phyloP scores from a whole-genome alignment of 2,113 vertebrate species.

The Aphelocoma coerulescens region DNA sequence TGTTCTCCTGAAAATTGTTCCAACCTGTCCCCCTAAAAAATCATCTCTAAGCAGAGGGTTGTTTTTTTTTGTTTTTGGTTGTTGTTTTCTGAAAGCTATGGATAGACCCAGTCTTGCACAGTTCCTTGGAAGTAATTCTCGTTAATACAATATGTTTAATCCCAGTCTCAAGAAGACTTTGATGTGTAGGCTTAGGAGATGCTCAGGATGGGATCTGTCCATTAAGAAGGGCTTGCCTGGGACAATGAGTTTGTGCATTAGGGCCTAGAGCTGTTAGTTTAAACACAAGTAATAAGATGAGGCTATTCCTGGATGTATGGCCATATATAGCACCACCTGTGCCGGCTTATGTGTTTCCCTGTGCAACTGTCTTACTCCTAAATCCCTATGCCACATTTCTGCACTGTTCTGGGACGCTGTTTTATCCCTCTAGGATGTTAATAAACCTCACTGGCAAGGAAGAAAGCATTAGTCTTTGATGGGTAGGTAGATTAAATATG shows the following conservation, averaged over 20 bases:
- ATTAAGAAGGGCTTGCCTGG: not conserved
- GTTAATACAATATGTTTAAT: slow-evolving; percentile 41
- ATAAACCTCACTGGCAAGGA: slow-evolving; percentile 45
- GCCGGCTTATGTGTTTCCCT: not conserved
- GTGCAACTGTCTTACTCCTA: not conserved
- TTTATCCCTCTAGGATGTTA: slow-evolving; percentile 39
- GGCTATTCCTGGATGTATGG: not conserved
- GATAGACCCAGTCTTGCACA: not conserved
- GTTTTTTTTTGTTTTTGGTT: not conserved
- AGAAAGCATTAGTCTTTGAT: slow-evolving; percentile 50
- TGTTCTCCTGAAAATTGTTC: not conserved
- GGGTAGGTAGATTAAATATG: slow-evolving; percentile 64
- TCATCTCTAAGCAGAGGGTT: not conserved
- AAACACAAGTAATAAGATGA: slow-evolving; percentile 7
- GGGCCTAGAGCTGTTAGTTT: slow-evolving; percentile 7
- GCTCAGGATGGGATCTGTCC: not conserved
- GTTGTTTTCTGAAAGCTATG: not conserved
- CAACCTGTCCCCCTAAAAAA: not conserved
- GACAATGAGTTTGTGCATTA: slow-evolving; percentile 12
- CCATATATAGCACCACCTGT: slow-evolving; percentile 23
- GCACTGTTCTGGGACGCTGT: not conserved
- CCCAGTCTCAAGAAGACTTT: not conserved
- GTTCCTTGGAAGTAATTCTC: not conserved
- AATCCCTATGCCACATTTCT: not conserved
- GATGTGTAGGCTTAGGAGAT: not conserved